Evolutionary conservation across 1,140 invertebrate genomes (phyloP).

Genomic region (Zaprionus camerounensis): DNA sequence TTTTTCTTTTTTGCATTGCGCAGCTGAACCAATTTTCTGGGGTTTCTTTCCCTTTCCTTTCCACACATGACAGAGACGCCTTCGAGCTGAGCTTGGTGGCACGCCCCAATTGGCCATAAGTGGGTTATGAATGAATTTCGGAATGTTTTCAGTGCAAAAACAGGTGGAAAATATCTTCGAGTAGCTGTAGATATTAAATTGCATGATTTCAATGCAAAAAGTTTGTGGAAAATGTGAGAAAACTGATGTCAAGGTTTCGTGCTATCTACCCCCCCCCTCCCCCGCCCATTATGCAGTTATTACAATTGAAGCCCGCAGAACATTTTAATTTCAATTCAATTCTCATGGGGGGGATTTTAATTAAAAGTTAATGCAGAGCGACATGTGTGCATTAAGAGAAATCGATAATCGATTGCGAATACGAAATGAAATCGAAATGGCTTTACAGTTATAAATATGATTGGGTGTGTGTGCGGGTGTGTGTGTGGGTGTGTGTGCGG

Average conservation of each 20-base stretch:
- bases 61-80: background rate
- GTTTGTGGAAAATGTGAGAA: background rate
- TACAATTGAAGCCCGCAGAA: background rate
- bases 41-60: background rate
- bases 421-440: background rate
- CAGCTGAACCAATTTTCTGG: slow-evolving; percentile 18
- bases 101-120: background rate
- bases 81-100: background rate
- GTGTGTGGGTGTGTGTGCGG: background rate
- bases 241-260: background rate
- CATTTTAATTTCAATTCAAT: background rate
- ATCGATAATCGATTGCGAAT: slow-evolving; percentile 1
- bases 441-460: background rate
- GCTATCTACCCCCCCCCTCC: background rate
- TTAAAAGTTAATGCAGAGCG: background rate
- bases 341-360: background rate
- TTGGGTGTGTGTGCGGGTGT: background rate
- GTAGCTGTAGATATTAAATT: background rate
- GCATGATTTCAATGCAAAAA: background rate
- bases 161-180: background rate
- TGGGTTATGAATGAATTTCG: background rate
- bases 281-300: background rate
- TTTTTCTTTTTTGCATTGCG: slow-evolving; percentile 6
- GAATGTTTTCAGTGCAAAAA: background rate
- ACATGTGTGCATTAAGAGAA: background rate